phyloP scores from a whole-genome alignment of 2,888 invertebrate species.

The Drosophila kokeensis region DNA sequence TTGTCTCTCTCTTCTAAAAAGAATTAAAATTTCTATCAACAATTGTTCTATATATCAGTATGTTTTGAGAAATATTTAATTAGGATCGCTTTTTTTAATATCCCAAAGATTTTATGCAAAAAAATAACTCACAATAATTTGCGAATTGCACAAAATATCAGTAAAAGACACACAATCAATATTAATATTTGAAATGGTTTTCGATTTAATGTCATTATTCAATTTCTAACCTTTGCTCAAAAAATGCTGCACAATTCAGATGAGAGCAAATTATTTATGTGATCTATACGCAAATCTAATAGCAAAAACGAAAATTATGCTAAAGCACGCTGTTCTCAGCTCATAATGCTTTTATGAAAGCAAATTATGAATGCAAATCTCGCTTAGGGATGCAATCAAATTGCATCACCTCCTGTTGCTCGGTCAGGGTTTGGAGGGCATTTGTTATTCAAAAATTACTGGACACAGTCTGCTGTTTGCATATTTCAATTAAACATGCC shows the following conservation, averaged over 20 bases:
- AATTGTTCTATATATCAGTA: accelerated
- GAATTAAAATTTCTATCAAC: background rate
- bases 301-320: slow-evolving; percentile 43
- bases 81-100: background rate
- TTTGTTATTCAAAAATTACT: slow-evolving; percentile 71
- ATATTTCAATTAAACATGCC: slow-evolving; percentile 72
- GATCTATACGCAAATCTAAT: slow-evolving; percentile 23
- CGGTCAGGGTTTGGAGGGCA: background rate
- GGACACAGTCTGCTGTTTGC: slow-evolving; percentile 40
- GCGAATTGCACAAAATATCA: background rate
- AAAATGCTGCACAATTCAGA: slow-evolving; percentile 14
- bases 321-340: slow-evolving; percentile 32
- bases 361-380: slow-evolving; percentile 71
- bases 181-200: background rate
- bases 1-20: background rate
- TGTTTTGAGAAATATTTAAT: background rate
- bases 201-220: background rate
- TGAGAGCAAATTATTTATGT: slow-evolving; percentile 43
- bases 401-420: slow-evolving; percentile 61
- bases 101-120: background rate
- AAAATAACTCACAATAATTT: background rate
- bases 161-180: background rate
- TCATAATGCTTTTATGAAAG: slow-evolving; percentile 59
- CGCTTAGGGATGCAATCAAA: slow-evolving; percentile 55
- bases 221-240: background rate